Evolutionary conservation across 2,797 vertebrate genomes (phyloP).

Genomic region (Pangasius larnaudii): DNA sequence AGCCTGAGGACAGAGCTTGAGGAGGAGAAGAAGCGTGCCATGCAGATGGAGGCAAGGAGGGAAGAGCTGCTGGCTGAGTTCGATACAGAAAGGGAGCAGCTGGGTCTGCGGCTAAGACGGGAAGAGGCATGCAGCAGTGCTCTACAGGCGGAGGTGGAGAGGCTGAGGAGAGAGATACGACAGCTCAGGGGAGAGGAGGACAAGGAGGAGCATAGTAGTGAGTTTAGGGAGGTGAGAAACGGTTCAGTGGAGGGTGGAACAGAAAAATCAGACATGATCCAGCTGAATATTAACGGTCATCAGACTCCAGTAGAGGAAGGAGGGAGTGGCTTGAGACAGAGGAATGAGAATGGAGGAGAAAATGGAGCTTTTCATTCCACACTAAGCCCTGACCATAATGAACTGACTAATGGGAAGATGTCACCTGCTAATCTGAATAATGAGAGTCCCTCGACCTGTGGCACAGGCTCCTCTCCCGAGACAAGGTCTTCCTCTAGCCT

Average conservation of each 20-base stretch:
- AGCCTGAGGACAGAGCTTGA: conserved; percentile 84
- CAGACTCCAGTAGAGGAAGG: conserved; percentile 75
- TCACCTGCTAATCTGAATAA: conserved; percentile 62
- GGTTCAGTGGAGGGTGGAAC: conserved; percentile 49
- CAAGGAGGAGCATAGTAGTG: conserved; percentile 79
- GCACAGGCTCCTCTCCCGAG: conserved; percentile 51
- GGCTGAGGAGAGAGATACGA: conserved; percentile 74
- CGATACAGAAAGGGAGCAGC: conserved; percentile 92
- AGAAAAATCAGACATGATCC: conserved; percentile 46
- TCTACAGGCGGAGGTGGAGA: conserved; percentile 87
- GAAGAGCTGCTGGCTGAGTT: conserved; percentile 96
- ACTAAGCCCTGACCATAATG: conserved; percentile 57
- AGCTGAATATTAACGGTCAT: conserved; percentile 54
- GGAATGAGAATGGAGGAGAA: conserved; percentile 53
- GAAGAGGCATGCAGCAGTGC: conserved; percentile 88
- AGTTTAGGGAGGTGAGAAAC: conserved; percentile 71
- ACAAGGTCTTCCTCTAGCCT: conserved; percentile 71
- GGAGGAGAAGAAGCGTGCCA: conserved; percentile 81
- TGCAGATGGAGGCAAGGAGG: conserved; percentile 92
- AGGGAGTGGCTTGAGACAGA: conserved; percentile 58
- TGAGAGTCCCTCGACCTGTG: conserved; percentile 75
- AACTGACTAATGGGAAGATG: conserved; percentile 29
- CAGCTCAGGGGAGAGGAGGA: conserved; percentile 70
- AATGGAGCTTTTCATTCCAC: conserved; percentile 29
- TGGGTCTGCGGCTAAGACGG: conserved; percentile 88